Conservation (phyloP, 1,140 invertebrate genomes). For the Drosophila sucinea region DNA sequence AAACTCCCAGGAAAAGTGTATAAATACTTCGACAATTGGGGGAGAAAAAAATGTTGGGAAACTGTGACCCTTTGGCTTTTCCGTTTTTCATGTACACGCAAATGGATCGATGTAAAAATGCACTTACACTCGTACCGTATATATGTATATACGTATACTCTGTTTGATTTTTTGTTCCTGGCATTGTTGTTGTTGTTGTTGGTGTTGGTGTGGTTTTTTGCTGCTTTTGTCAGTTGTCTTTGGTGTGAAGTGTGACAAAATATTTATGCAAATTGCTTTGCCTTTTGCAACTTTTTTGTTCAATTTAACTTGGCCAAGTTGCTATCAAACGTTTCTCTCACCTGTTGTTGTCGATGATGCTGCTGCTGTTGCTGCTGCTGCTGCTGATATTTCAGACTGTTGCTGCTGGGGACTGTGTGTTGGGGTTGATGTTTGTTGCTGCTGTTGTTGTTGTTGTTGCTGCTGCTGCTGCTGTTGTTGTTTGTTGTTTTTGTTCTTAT, state of each 20-base stretch:
- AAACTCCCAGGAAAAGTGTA: background rate
- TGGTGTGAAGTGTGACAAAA: constrained; percentile 44
- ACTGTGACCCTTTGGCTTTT: constrained; percentile 7
- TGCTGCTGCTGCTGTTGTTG: constrained; percentile 65
- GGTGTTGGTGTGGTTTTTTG: constrained; percentile 15
- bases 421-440: constrained; percentile 50
- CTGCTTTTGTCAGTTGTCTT: constrained; percentile 12
- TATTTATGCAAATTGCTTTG: constrained; percentile 53
- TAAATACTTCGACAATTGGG: background rate
- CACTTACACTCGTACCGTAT: background rate
- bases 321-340: constrained; percentile 30
- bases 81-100: constrained; percentile 5
- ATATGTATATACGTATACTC: background rate
- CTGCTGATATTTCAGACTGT: constrained; percentile 37
- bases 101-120: constrained; percentile 6
- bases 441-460: constrained; percentile 54
- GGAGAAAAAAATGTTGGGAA: background rate
- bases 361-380: constrained; percentile 40
- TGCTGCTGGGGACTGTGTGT: constrained; percentile 55
- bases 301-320: constrained; percentile 27
- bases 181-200: too few species aligned
- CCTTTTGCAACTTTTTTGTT: constrained; percentile 10
- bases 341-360: constrained; percentile 39
- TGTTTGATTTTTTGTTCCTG: constrained; percentile 2
- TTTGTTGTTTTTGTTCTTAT: constrained; percentile 84